These are phyloP conservation scores for Daktulosphaira vitifoliae DNA, from an alignment of 1,140 invertebrate genomes.

Conservation along the genomic window DNA sequence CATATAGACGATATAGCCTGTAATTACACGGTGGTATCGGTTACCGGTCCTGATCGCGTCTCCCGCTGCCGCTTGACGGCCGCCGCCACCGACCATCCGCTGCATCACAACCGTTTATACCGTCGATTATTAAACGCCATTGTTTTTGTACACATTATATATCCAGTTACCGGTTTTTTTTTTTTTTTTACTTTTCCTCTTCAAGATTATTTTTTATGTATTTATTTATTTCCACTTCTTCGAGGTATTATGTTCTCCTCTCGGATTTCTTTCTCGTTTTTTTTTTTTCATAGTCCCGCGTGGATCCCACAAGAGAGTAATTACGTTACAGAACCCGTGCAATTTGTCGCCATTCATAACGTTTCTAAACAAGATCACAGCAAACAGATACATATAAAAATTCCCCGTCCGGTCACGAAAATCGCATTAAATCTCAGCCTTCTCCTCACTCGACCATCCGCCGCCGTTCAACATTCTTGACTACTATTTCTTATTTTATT, in stretches of 20 bases:
- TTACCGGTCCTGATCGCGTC: constrained; percentile 20
- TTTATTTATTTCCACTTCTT: neutral
- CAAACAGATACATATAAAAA: neutral
- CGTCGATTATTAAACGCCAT: constrained; percentile 30
- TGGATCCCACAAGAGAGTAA: constrained; percentile 34
- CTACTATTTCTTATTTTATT: too few relatives aligned
- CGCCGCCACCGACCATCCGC: neutral
- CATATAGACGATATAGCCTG: constrained; percentile 20
- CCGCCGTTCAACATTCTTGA: too few relatives aligned
- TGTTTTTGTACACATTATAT: constrained; percentile 22
- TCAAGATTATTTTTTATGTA: neutral
- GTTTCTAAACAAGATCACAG: constrained; percentile 19
- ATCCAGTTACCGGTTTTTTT: constrained; percentile 23
- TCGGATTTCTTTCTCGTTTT: neutral
- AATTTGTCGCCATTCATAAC: constrained; percentile 33
- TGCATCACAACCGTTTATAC: constrained; percentile 30
- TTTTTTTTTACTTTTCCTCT: constrained; percentile 11
- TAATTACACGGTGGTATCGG: constrained; percentile 34
- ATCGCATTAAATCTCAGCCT: constrained; percentile 20
- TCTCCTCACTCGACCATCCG: neutral
- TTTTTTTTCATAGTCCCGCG: neutral
- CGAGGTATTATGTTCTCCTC: neutral
- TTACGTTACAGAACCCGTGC: constrained; percentile 15
- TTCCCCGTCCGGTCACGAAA: constrained; percentile 21
- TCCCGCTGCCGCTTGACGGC: neutral